These are phyloP conservation scores for Bos javanicus DNA, from an alignment of 2,113 vertebrate species.

Conservation along the genomic window DNA sequence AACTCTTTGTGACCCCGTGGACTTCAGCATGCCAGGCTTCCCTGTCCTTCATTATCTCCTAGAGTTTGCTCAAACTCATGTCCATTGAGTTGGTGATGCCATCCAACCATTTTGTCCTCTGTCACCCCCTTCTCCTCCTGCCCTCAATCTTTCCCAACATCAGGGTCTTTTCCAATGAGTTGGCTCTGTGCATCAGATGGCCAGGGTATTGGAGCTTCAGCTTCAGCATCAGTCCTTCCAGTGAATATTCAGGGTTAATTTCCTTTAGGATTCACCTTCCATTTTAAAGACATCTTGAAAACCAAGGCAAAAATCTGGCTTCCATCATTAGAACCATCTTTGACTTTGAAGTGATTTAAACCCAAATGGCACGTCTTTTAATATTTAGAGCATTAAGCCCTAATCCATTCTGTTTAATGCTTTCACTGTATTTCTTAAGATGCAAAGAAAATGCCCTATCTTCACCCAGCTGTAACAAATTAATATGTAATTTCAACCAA, in stretches of 20 bases:
- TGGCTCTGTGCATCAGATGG: background rate
- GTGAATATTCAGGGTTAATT: background rate
- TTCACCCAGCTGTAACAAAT: conserved; percentile 53
- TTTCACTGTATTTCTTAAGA: conserved; percentile 26
- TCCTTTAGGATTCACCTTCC: background rate
- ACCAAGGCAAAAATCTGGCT: background rate
- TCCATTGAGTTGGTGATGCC: background rate
- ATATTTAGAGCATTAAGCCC: conserved; percentile 49
- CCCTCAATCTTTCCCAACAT: background rate
- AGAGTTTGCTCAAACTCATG: background rate
- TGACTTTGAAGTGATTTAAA: conserved; percentile 45
- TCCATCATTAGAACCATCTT: conserved; percentile 9
- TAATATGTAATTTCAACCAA: conserved; percentile 60
- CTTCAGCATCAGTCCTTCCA: background rate
- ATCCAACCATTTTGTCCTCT: background rate
- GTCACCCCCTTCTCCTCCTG: background rate
- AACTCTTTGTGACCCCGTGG: background rate
- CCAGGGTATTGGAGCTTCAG: background rate
- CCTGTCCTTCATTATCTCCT: background rate
- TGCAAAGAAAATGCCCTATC: conserved; percentile 20
- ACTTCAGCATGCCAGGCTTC: background rate
- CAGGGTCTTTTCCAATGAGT: background rate
- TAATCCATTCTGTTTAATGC: conserved; percentile 24
- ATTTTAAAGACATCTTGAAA: conserved; percentile 21
- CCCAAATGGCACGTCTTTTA: conserved; percentile 24